Base-by-base conservation (phyloP, 53 echinoderm and acorn worm genomes). In the Pentamera pediparva region DNA sequence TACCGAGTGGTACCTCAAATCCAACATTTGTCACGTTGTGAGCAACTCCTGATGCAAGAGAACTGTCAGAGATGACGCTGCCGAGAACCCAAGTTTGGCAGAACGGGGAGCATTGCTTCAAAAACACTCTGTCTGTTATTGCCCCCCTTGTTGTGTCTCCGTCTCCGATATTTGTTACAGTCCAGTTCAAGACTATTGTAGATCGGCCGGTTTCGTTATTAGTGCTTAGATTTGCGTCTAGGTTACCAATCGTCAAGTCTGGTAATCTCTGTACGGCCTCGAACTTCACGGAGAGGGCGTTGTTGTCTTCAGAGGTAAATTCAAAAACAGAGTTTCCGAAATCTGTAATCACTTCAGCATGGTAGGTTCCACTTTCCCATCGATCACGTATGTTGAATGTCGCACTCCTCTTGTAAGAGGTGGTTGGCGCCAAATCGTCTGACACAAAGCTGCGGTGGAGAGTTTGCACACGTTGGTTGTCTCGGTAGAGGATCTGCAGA, bases 301-400 rank as follows among this genome's bases (percentile, higher is more conserved):
- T 72, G 53, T 72, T 72, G 21, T 72, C 29, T 17, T 72, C 73
- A 17, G n/a, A 35, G 9, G 19, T 49, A 52, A 53, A 54, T 24
- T 72, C 73, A 19, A 72, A 72, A n/a, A 72, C 73, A 48, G 0
- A 33, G 54, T 72, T 50, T 1, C 7, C n/a, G 3, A 17, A 15
- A 35, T 72, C 73, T 18, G 73, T 53, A n/a, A 30, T 19, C 6
- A 72, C 52, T 11, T 8, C 34, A 35, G 54, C 35, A 33, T 72
- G 34, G 36, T 72, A 72, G 21, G 7, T 72, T 21, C 73, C 73
- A 34, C 32, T 54, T 6, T 18, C 45, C 30, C 27, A 47, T 10
- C 11, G 2, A 39, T 47, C 67, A 43, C 40, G 26, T 7, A 67
- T 31, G 10, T 22, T 43, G 48, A 67, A 67, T 40, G 47, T 19